Percentiles rank a stretch among this genome's conserved stretches.
Conservation (phyloP, 2,888 invertebrate species). For the Resseliella maxima region DNA sequence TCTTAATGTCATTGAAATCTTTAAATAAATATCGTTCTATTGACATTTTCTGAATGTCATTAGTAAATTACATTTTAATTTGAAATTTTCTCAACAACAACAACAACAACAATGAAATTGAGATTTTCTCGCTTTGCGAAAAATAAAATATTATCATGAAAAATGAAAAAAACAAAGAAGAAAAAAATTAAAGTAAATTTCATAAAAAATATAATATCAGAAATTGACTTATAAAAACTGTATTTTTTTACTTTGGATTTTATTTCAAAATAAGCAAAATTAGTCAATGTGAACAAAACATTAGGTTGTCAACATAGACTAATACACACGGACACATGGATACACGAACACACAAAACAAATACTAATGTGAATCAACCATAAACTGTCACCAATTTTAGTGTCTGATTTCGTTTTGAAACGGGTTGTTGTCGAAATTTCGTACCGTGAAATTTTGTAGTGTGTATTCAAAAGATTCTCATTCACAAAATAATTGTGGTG, state of each 20-base stretch:
- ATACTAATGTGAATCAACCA: not conserved
- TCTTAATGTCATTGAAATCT: too few relatives aligned
- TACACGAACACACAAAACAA: not conserved
- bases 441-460: not conserved
- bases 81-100: too few relatives aligned
- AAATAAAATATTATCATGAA: too few relatives aligned
- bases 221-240: not conserved
- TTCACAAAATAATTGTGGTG: not conserved
- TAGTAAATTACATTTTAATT: too few relatives aligned
- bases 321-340: too few relatives aligned
- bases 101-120: too few relatives aligned
- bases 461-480: not conserved
- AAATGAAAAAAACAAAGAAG: too few relatives aligned
- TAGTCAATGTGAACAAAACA: not conserved
- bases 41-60: too few relatives aligned
- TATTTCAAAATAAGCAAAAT: not conserved
- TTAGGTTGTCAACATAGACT: not conserved
- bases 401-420: constrained; percentile 6
- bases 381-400: constrained; percentile 23
- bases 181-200: too few relatives aligned
- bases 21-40: too few relatives aligned
- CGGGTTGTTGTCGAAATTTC: constrained; percentile 11
- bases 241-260: not conserved
- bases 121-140: too few relatives aligned
- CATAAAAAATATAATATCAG: not conserved